These are phyloP conservation scores for Anisognathus igniventris DNA, from an alignment of 2,797 vertebrate species.

Conservation along the genomic window DNA sequence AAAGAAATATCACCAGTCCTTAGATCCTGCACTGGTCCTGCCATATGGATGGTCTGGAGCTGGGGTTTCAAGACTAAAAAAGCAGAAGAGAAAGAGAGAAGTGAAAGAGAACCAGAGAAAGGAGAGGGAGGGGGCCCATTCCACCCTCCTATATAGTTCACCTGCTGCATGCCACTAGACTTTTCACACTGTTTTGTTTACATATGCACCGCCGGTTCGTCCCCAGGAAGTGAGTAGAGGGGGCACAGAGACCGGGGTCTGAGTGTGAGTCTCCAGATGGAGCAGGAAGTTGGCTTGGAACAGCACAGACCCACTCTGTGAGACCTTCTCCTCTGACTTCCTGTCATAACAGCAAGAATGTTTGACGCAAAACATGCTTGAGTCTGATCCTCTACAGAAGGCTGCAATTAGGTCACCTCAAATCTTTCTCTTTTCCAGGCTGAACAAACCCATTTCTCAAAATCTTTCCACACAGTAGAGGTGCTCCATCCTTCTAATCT, in stretches of 20 bases:
- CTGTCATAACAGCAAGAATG: not conserved
- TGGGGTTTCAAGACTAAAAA: not conserved
- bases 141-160: not conserved
- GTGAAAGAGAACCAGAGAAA: not conserved
- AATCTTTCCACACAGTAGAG: not conserved
- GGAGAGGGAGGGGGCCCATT: fast-evolving
- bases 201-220: not conserved
- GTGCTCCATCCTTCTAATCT: not conserved
- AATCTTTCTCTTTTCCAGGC: not conserved
- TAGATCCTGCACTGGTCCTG: not conserved
- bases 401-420: not conserved
- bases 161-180: not conserved
- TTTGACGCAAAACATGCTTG: not conserved
- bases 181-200: not conserved
- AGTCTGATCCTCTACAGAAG: not conserved
- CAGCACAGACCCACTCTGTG: fast-evolving
- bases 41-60: not conserved
- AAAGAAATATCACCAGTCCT: not conserved
- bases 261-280: fast-evolving
- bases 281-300: not conserved
- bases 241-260: fast-evolving
- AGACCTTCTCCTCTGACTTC: not conserved
- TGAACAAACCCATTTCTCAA: not conserved
- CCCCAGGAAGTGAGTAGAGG: no score
- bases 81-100: not conserved